These are phyloP conservation scores for Drosophila phalerata DNA, from an alignment of 2,888 invertebrate species.

Conservation along the genomic window DNA sequence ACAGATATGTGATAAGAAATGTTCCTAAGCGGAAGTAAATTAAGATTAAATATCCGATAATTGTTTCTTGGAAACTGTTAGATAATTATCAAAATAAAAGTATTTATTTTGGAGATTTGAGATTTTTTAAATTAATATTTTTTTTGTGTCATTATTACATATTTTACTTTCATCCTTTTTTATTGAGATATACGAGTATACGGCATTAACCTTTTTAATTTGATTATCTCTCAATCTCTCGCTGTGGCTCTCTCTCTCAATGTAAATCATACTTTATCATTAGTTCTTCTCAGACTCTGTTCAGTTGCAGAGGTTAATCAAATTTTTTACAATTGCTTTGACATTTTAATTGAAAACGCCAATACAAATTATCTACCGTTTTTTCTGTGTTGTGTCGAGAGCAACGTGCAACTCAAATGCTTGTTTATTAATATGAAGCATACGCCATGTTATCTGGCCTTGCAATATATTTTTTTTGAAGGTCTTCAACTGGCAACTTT, in stretches of 20 bases:
- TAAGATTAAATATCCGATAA: no score
- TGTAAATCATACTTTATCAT: neutral
- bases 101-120: neutral
- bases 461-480: conserved; percentile 39
- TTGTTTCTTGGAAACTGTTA: neutral
- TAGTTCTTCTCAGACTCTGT: neutral
- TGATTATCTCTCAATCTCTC: neutral
- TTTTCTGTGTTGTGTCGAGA: conserved; percentile 8
- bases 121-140: neutral
- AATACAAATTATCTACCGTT: conserved; percentile 36
- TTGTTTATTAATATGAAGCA: conserved; percentile 52
- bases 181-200: no score
- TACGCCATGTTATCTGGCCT: conserved; percentile 38
- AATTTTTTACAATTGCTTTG: conserved; percentile 37
- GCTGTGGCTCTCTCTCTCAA: neutral
- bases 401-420: conserved; percentile 19
- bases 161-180: no score
- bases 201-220: neutral
- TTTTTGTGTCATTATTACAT: neutral
- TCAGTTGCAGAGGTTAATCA: conserved; percentile 17
- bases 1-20: neutral
- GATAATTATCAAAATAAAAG: no score
- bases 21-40: neutral
- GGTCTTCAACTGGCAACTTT: conserved; percentile 30
- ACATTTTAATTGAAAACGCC: conserved; percentile 53